Evolutionary conservation across 2,797 vertebrate species (phyloP), one percentile per base, ranked within the genome.

Genomic region (Vespertilio murinus): DNA sequence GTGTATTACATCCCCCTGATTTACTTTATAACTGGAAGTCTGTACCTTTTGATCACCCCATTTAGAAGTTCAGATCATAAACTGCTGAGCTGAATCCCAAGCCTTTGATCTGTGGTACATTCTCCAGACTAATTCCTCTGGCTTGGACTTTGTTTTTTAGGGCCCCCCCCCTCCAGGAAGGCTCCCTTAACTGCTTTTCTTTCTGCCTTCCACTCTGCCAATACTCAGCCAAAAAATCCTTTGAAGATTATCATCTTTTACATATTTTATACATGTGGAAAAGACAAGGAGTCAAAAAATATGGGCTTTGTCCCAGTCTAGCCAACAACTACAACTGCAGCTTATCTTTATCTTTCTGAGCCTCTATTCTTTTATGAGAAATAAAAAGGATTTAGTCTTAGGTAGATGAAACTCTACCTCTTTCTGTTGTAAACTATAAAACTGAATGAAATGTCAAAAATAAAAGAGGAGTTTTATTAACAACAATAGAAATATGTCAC

Each of bases 381-480:
- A 83, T 65, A 94, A 87, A 33, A 56, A 94, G 22, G 2, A 25
- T 33, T 95, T 85, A 14, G 13, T 87, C 61, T 83, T 59, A 59
- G 10, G 45, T 2, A 87, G 49, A 59, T 35, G 20, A 89, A 56
- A 59, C 2, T 56, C 40, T 71, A 78, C 95, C 10, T 77, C 75
- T 92, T 83, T 25, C 5, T 52, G 9, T 80, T n/a, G 1, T 88
- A 95, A 90, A 77, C 84, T 82, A 42, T 79, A 88, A 88, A 88
- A 78, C 10, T 18, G 6, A 92, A 69, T 40, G 8, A 74, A 80
- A 22, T 59, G 7, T 61, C 67, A 84, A 45, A 40, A 33, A 35
- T 67, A 35, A 88, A 74, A 82, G 65, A 14, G 14, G 16, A 38
- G 30, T 71, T 65, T 38, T 59, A 74, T 75, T 40, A 91, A 74